Conservation (phyloP, 1,140 invertebrate genomes). For the Nasonia longicornis region DNA sequence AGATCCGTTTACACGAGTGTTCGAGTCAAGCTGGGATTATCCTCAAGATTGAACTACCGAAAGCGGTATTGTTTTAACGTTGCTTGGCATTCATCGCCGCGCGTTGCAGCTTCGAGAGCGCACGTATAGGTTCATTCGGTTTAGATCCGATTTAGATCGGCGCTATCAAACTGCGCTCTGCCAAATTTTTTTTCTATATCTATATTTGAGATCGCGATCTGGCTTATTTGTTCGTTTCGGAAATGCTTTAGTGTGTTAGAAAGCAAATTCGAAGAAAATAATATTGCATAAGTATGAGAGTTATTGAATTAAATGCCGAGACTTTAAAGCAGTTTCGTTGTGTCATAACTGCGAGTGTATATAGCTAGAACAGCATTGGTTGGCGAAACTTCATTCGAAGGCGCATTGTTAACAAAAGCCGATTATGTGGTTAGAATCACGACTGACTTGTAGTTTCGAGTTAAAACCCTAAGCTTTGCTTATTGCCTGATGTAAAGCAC, state of each 20-base stretch:
- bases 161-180: background rate
- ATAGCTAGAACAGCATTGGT: background rate
- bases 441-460: background rate
- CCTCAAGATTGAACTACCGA: background rate
- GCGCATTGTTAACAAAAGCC: background rate
- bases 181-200: background rate
- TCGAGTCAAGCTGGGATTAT: background rate
- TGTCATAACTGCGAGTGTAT: background rate
- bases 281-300: too few relatives aligned
- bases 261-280: too few relatives aligned
- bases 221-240: background rate
- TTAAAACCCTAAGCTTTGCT: background rate
- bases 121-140: too few relatives aligned
- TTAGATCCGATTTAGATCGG: background rate
- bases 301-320: too few relatives aligned
- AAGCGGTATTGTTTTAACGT: background rate
- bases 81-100: too few relatives aligned
- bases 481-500: background rate
- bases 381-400: background rate
- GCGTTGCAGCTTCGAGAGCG: background rate
- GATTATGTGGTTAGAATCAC: background rate
- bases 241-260: too few relatives aligned
- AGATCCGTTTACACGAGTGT: background rate
- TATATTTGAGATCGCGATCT: too few relatives aligned
- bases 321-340: too few relatives aligned